Conservation (phyloP, 2,888 invertebrate genomes). For the Synanthedon vespiformis region DNA sequence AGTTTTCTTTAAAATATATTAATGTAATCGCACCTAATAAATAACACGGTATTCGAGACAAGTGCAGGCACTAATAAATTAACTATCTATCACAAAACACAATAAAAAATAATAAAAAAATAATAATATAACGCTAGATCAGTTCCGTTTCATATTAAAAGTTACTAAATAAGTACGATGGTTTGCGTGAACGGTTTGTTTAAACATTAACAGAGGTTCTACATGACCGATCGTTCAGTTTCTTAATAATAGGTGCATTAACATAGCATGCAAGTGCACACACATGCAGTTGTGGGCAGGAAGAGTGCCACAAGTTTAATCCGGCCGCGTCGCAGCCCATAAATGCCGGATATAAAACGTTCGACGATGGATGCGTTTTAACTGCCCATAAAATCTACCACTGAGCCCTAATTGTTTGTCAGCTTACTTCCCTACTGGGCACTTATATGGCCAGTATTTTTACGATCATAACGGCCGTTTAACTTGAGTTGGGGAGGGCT, state of each 20-base stretch:
- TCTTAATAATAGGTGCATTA: background rate
- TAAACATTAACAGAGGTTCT: background rate
- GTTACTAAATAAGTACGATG: background rate
- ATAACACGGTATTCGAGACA: too few relatives aligned
- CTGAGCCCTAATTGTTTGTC: constrained; percentile 48
- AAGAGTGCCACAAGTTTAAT: constrained; percentile 22
- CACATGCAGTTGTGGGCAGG: constrained; percentile 7
- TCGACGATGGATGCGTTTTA: constrained; percentile 40
- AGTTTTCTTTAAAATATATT: too few relatives aligned
- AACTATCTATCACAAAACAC: too few relatives aligned
- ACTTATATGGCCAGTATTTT: constrained; percentile 32
- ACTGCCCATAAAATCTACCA: constrained; percentile 48
- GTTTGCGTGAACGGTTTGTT: background rate
- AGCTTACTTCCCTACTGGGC: constrained; percentile 24
- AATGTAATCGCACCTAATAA: too few relatives aligned
- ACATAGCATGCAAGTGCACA: background rate
- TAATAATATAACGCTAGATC: too few relatives aligned
- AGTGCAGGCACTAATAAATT: too few relatives aligned
- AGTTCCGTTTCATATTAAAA: background rate
- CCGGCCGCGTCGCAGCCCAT: constrained; percentile 15
- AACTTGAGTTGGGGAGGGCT: constrained; percentile 16
- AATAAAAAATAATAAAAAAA: too few relatives aligned
- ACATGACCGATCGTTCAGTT: background rate
- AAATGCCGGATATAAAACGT: constrained; percentile 47
- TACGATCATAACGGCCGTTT: constrained; percentile 37